Base-by-base conservation (phyloP, 1,140 invertebrate genomes). In the Dufourea novaeangliae region DNA sequence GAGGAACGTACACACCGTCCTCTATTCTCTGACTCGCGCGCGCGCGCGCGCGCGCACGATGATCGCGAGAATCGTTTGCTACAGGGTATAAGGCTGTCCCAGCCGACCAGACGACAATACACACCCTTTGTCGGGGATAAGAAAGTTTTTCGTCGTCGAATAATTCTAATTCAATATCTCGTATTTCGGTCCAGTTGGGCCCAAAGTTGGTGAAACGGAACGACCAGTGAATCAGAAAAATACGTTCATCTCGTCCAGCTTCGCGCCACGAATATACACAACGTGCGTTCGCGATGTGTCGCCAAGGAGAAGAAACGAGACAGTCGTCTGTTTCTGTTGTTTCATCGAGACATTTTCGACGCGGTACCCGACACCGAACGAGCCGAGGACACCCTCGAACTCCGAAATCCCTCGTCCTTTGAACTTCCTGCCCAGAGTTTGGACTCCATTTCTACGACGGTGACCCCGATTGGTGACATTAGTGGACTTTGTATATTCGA, bases 291-390 rank as follows among this genome's bases (percentile, higher is more conserved):
- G 11, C 8, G 10, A 12, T 1, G 5, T 17, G 75, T 84, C 81
- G 46, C 69, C 77, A 83, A 77, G 80, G 78, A 63, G 81, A n/a
- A n/a, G n/a, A 83, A 80, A 25, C 50, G 29, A 70, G 14, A n/a
- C 70, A 75, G 59, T 86, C 84, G 34, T n/a, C 56, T 86, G 79
- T 86, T 86, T 85, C 68, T 82, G 83, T 85, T 85, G 68, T 34
- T 8, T 8, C 34, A 8, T 17, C 5, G 46, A 12, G 22, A 76
- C 67, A 34, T 41, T 2, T 74, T 64, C 12, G 29, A 41, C 54
- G 57, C 54, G 63, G 64, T 59, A 22, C 70, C 41, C 66, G 41
- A 41, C 39, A 39, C 41, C 37, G 20, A 14, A n/a, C 68, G 25
- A 72, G 37, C 22, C 64, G 74, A 76, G 73, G 41, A 50, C 34